Conservation (phyloP, 2,888 invertebrate species). For the Campoplex nolae region DNA sequence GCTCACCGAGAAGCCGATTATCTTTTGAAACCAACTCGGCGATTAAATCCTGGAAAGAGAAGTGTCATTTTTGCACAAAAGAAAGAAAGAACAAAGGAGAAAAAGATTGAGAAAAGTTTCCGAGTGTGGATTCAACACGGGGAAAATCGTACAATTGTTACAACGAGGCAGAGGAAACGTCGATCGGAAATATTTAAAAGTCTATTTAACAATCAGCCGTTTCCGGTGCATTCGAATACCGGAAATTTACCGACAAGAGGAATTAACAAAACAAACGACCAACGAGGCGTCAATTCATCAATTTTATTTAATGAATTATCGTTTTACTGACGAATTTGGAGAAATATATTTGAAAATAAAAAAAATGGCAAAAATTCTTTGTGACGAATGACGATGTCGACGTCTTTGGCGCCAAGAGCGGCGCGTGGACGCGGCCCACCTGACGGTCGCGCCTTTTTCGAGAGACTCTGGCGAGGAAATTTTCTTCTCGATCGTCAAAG, state of each 20-base stretch:
- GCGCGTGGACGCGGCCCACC: conserved; percentile 84
- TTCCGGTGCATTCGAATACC: conserved; percentile 33
- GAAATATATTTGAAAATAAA: no score
- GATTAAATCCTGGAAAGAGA: conserved; percentile 37
- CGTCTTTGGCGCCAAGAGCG: conserved; percentile 84
- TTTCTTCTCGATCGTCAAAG: conserved; percentile 84
- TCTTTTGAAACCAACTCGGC: conserved; percentile 36
- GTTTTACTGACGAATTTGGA: background rate
- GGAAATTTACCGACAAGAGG: conserved; percentile 21
- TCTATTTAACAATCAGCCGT: conserved; percentile 41
- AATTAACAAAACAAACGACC: conserved; percentile 18
- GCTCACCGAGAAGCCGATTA: conserved; percentile 30
- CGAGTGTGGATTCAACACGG: background rate
- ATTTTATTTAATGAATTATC: background rate
- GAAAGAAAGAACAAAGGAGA: background rate
- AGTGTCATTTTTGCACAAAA: conserved; percentile 16
- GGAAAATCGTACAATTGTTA: conserved; percentile 19
- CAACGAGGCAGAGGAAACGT: conserved; percentile 41
- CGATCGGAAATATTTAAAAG: conserved; percentile 51
- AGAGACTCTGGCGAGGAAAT: conserved; percentile 90
- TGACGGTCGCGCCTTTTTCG: conserved; percentile 89
- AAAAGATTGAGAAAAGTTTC: conserved; percentile 16
- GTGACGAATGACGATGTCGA: conserved; percentile 78
- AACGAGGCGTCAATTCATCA: conserved; percentile 39
- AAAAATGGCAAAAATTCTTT: background rate